Base-by-base conservation (phyloP, 2,797 vertebrate species). In the Bradypodion ventrale region DNA sequence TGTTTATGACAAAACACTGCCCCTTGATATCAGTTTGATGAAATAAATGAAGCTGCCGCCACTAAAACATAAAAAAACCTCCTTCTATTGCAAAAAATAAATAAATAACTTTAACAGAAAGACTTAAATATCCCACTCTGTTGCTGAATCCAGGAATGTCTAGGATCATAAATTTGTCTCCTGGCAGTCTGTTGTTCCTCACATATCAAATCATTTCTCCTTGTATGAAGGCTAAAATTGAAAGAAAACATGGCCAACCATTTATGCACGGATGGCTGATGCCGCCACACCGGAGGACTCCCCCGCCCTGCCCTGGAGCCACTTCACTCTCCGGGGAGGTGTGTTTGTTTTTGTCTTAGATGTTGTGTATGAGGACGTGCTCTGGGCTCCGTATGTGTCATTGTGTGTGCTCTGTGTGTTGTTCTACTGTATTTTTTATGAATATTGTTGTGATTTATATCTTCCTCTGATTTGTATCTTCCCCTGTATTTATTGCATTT, bases 191-290 rank as follows among this genome's bases (percentile, higher is more conserved):
- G 90, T 90, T 93, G 56, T 93, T 94, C 92, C 92, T 85, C 92
- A 89, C 88, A 85, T 94, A 93, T 94, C 95, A 95, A n/a, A 95
- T 94, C 89, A 92, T 95, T 95, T 95, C 93, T 95, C 95, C 91
- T 94, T 92, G 92, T 81, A 37, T 93, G 94, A 95, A 91, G 93
- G 93, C 91, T 93, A 92, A 93, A 95, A 96, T 94, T 81, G 94
- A 95, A 96, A 93, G 92, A 94, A 95, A 95, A 95, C 92, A 94
- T 93, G 90, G 87, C 91, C 92, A 90, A 78, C 86, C 77, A 85
- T 95, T 95, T 95, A 95, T 94, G 92, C 91, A 93, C 94, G n/a
- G n/a, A n/a, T n/a, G n/a, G n/a, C n/a, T n/a, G n/a, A n/a, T n/a
- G n/a, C n/a, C n/a, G n/a, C n/a, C n/a, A n/a, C n/a, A n/a, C n/a